phyloP scores from a whole-genome alignment of 2,113 vertebrate species.

The Thamnophis sirtalis region DNA sequence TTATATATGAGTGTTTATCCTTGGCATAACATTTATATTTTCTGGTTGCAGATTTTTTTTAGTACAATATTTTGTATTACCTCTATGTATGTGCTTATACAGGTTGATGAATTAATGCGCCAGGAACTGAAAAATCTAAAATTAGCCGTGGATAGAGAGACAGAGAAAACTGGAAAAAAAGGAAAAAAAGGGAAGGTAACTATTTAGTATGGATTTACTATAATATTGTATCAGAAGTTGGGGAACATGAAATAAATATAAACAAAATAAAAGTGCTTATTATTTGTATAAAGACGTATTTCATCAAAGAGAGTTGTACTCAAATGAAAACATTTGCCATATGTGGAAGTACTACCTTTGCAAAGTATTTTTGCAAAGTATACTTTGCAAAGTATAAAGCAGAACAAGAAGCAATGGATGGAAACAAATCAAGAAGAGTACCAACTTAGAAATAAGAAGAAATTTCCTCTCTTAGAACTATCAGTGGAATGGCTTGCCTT shows the following conservation, averaged over 20 bases:
- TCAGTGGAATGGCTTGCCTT: not conserved
- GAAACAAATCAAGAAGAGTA: not conserved
- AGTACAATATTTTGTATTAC: not conserved
- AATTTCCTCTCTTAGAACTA: not conserved
- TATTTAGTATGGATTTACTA: not conserved
- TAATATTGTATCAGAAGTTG: not conserved
- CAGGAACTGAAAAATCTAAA: slow-evolving; percentile 76
- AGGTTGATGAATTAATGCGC: slow-evolving; percentile 83
- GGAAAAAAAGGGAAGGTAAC: slow-evolving; percentile 60
- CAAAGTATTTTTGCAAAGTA: not conserved
- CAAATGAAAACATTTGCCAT: not conserved
- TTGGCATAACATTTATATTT: not conserved
- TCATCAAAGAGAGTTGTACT: not conserved
- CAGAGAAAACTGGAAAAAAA: slow-evolving; percentile 41
- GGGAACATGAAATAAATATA: not conserved
- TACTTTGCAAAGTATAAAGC: not conserved
- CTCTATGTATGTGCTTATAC: slow-evolving; percentile 18
- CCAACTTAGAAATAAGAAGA: not conserved
- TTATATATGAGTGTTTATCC: not conserved
- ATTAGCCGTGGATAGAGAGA: slow-evolving; percentile 72
- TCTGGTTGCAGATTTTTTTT: not conserved
- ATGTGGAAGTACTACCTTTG: not conserved
- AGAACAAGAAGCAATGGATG: not conserved
- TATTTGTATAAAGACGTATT: not conserved
- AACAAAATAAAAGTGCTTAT: not conserved